A percentile compares a stretch with the other conserved stretches of the same genome.
Conservation (phyloP, 2,797 vertebrate genomes). For the Melanotaenia pygmaea region DNA sequence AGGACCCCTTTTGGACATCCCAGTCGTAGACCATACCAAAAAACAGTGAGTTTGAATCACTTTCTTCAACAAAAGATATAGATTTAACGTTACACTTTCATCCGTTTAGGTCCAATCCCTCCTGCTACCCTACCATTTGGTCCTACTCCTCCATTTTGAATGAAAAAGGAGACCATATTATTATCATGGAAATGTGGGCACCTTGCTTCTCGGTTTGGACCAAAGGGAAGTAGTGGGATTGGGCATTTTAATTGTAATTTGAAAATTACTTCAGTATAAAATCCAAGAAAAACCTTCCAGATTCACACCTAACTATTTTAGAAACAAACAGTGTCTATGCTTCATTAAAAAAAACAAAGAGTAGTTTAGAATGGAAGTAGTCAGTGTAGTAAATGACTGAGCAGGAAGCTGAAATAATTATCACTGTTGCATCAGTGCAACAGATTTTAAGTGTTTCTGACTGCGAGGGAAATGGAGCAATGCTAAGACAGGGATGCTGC, state of each 20-base stretch:
- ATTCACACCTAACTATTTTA: background rate
- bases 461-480: slow-evolving; percentile 21
- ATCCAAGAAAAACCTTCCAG: background rate
- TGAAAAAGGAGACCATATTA: background rate
- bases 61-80: background rate
- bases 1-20: too few species aligned
- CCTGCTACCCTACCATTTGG: background rate
- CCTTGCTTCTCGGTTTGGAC: background rate
- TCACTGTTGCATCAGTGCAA: background rate
- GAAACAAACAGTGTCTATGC: too few species aligned
- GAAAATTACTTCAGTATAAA: background rate
- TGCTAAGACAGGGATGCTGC: slow-evolving; percentile 1
- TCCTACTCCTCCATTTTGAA: background rate
- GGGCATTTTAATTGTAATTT: background rate
- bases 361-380: background rate
- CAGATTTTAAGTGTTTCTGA: slow-evolving; percentile 27
- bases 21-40: too few species aligned
- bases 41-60: background rate
- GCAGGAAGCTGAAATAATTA: background rate
- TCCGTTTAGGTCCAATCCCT: background rate
- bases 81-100: background rate
- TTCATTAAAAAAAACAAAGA: background rate
- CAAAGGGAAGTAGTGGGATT: background rate
- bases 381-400: background rate
- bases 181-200: background rate